Evolutionary conservation across 2,888 invertebrate species (phyloP), one percentile per base, ranked within the genome.

Genomic region (Agrilus mali): DNA sequence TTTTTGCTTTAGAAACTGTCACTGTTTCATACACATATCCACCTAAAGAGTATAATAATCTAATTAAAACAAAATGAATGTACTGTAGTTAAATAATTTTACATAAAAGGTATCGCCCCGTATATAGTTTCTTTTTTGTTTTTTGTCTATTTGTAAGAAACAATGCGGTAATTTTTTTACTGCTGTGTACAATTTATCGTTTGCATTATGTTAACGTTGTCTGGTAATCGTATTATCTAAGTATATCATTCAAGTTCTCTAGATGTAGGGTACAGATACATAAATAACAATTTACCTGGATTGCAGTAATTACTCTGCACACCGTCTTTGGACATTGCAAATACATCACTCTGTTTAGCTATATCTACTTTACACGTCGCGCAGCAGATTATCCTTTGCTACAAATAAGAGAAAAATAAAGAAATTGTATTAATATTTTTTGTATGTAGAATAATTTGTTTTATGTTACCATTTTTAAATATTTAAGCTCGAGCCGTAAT

Each of bases 1-100:
- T 70, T 15, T 67, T 63, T 0, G 76, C 73, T 41, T 69, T 66
- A 47, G 70, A 69, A 1, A 82, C 71, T 0, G 88, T 89, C 35
- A 89, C 70, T 4, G 84, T 87, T 61, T 89, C 88, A 57, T 86
- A 86, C 40, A 88, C 80, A 56, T 78, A 74, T 14, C 89, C 89
- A 51, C 68, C 72, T 70, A 45, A 10, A 53, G 49, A 33, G 38
- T 37, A 44, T 12, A 5, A 27, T 10, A 27, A 27, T 10, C 4
- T 2, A 38, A 20, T 10, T 13, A 2, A 22, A 13, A 42, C 14
- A 5, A 33, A 44, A n/a, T n/a, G n/a, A 27, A 27, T 20, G 2
- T 6, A 20, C 20, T 20, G n/a, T n/a, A n/a, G n/a, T 20, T 20
- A 20, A 20, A 6, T 20, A 4, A 6, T 1, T 6, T 6, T 20